These are phyloP conservation scores for Fissipunctia ypsillon DNA, from an alignment of 2,888 invertebrate species.

Conservation along the genomic window DNA sequence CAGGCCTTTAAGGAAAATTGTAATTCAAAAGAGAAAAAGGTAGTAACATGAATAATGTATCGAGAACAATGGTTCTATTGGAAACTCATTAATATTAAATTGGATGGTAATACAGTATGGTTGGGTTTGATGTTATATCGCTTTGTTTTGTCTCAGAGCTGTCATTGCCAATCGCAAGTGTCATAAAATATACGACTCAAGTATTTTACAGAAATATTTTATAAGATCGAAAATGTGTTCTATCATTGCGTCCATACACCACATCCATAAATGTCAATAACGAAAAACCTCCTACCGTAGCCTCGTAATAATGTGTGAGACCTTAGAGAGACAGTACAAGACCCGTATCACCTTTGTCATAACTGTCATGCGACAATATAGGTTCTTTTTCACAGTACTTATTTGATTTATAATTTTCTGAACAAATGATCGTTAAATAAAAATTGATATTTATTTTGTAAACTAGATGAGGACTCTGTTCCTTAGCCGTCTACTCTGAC, in stretches of 20 bases:
- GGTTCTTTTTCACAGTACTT: neutral
- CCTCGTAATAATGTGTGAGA: neutral
- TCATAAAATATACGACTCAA: neutral
- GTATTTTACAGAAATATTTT: no score
- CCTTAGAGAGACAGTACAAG: neutral
- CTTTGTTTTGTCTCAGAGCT: neutral
- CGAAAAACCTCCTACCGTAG: no score
- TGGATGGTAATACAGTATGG: slow-evolving; percentile 3
- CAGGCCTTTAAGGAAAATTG: neutral
- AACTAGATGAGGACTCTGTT: neutral
- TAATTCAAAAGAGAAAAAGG: slow-evolving; percentile 12
- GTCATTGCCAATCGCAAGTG: neutral
- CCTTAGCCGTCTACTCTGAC: neutral
- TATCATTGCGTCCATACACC: no score
- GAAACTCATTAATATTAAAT: slow-evolving; percentile 43
- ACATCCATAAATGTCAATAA: slow-evolving; percentile 16
- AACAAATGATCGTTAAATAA: neutral
- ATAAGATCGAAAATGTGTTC: no score
- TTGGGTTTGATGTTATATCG: neutral
- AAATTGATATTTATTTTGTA: neutral
- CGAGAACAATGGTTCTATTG: slow-evolving; percentile 24
- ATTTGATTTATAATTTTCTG: neutral
- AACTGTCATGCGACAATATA: neutral
- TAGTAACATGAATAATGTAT: slow-evolving; percentile 36
- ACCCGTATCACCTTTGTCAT: neutral